Conservation (phyloP, 1,140 invertebrate genomes). For the Hyles euphorbiae region DNA sequence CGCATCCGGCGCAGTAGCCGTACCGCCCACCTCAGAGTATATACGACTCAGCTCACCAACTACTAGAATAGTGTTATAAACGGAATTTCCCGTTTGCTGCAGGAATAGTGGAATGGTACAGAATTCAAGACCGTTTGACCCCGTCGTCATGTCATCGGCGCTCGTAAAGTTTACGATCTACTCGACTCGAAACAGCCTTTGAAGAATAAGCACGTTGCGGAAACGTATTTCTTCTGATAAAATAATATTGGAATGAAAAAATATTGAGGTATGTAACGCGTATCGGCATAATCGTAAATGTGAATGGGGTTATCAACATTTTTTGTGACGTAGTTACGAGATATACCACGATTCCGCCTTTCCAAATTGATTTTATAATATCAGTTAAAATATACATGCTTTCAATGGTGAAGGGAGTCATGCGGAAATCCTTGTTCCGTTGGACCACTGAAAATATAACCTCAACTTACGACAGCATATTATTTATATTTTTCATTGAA, state of each 20-base stretch:
- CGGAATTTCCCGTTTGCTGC: slow-evolving; percentile 22
- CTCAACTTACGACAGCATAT: too few relatives aligned
- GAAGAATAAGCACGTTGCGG: slow-evolving; percentile 25
- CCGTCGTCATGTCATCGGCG: slow-evolving; percentile 14
- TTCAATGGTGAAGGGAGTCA: too few relatives aligned
- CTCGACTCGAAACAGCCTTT: slow-evolving; percentile 23
- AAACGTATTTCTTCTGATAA: slow-evolving; percentile 22
- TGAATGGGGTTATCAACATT: slow-evolving; percentile 5
- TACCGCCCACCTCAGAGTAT: slow-evolving; percentile 10
- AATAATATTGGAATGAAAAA: slow-evolving; percentile 24
- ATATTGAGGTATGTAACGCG: slow-evolving; percentile 20
- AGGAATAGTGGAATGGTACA: slow-evolving; percentile 13
- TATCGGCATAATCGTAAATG: slow-evolving; percentile 22
- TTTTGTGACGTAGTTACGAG: slow-evolving; percentile 14
- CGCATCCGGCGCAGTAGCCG: background rate
- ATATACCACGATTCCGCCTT: background rate
- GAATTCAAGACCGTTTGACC: slow-evolving; percentile 21
- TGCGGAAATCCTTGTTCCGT: too few relatives aligned
- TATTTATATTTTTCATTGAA: too few relatives aligned
- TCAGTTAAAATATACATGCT: too few relatives aligned
- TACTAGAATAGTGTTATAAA: slow-evolving; percentile 29
- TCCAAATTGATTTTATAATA: too few relatives aligned
- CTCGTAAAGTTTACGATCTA: slow-evolving; percentile 32
- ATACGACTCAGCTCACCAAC: slow-evolving; percentile 16
- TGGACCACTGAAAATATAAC: too few relatives aligned